Evolutionary conservation across 35 echinoderm and acorn worm genomes (phyloP).

Genomic region (Eucidaris tribuloides): DNA sequence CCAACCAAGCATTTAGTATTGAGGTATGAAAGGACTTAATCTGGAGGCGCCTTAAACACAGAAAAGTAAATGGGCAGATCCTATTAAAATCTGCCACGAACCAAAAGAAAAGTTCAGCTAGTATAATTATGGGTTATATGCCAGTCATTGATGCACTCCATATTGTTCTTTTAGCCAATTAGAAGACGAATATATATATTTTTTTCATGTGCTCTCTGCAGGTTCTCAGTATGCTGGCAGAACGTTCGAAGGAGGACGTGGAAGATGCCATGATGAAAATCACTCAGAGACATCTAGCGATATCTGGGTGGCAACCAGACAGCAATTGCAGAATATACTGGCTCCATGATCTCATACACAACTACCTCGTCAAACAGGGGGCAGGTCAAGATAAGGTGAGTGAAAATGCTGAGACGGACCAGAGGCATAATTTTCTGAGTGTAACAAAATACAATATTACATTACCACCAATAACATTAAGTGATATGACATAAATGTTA

Average conservation of each 20-base stretch:
- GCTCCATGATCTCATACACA: conserved; percentile 4
- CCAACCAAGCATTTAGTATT: too few relatives aligned
- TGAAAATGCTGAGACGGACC: too few relatives aligned
- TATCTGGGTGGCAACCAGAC: background rate
- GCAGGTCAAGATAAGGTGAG: background rate
- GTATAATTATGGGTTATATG: background rate
- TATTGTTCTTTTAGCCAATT: background rate
- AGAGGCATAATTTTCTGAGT: too few relatives aligned
- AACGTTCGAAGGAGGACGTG: background rate
- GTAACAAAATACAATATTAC: background rate
- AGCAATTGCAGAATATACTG: background rate
- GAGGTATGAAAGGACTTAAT: background rate
- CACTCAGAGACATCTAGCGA: conserved; percentile 7
- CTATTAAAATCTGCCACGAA: background rate
- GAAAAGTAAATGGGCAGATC: background rate
- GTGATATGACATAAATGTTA: background rate
- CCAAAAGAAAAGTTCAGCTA: background rate
- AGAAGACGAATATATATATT: background rate
- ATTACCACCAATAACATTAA: background rate
- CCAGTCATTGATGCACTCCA: background rate
- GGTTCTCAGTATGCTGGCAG: conserved; percentile 13
- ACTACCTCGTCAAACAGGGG: background rate
- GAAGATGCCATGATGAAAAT: conserved; percentile 11
- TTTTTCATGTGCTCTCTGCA: background rate
- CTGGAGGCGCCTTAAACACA: background rate